Conservation (phyloP, 2,797 vertebrate genomes). For the Nyctibius grandis region DNA sequence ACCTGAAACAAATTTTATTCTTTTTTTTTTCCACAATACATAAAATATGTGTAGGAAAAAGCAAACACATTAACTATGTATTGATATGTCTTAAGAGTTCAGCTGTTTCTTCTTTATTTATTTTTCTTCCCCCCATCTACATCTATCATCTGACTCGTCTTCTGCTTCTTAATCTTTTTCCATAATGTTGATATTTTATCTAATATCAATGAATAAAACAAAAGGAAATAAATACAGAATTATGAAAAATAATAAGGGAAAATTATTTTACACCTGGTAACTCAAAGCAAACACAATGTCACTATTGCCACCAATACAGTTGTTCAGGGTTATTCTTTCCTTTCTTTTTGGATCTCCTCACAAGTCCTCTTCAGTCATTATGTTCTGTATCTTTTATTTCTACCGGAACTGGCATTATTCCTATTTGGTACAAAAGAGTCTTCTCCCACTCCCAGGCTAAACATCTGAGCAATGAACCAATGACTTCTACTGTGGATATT, state of each 20-base stretch:
- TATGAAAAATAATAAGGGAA: not conserved
- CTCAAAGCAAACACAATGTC: not conserved
- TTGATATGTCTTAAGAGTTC: not conserved
- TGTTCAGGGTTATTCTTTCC: not conserved
- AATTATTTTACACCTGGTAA: not conserved
- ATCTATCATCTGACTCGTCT: not conserved
- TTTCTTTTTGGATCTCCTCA: not conserved
- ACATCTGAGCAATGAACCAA: not conserved
- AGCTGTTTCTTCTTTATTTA: not conserved
- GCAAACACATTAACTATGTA: not conserved
- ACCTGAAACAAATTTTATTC: not conserved
- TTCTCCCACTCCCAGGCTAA: not conserved
- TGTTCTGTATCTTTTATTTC: not conserved
- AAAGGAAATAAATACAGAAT: not conserved
- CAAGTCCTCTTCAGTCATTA: not conserved
- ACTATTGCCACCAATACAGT: not conserved
- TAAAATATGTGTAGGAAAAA: not conserved
- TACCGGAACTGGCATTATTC: not conserved
- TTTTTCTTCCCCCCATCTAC: fast-evolving
- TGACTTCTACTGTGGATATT: not conserved
- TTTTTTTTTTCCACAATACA: fast-evolving
- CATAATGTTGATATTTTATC: not conserved
- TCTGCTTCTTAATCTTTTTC: not conserved
- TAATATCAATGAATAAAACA: not conserved
- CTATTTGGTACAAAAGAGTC: not conserved